Evolutionary conservation across 2,888 invertebrate genomes (phyloP), one percentile per base, ranked within the genome.

Genomic region (Salticus scenicus): DNA sequence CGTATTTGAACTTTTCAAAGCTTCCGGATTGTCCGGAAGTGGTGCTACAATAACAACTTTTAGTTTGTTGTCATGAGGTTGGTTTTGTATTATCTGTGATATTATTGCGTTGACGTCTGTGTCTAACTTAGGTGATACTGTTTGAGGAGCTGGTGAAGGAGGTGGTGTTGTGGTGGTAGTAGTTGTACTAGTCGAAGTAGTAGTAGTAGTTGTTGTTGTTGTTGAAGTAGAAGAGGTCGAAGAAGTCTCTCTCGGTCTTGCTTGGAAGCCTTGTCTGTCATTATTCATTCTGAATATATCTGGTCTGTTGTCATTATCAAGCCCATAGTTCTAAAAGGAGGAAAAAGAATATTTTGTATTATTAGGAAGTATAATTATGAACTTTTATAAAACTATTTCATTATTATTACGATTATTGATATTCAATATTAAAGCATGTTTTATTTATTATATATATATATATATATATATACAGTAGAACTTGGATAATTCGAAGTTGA

Each of bases 11-110:
- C 17, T 42, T 12, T 33, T 8, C 10, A 71, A 24, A 1, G 51
- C 28, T 8, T 76, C 76, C 1, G 67, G 33, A 14, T 73, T 47
- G 37, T 87, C 87, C 24, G 87, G 82, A 0, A 87, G 64, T 14
- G 87, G 87, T 0, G 87, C 87, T 20, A 87, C 82, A 0, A 87
- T 82, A 0, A 87, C 87, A 31, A 87, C 84, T 17, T 79, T 71
- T 1, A 84, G 87, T 12, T 84, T 78, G 24, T 20, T 77, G 5
- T 73, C 80, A 4, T 80, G 78, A n/a, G 72, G 31, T 10, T 82
- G 78, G 2, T 78, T 78, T 7, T 78, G 80, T 37, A 86, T 86
- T 5, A 86, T 57, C 47, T 86, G 80, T 0, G 86, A 86, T 5
- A 86, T 14, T 28, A 86, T 80, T 37, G 79, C 80, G 28, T 78